Conservation (phyloP, 2,113 vertebrate species). For the Cygnus atratus region DNA sequence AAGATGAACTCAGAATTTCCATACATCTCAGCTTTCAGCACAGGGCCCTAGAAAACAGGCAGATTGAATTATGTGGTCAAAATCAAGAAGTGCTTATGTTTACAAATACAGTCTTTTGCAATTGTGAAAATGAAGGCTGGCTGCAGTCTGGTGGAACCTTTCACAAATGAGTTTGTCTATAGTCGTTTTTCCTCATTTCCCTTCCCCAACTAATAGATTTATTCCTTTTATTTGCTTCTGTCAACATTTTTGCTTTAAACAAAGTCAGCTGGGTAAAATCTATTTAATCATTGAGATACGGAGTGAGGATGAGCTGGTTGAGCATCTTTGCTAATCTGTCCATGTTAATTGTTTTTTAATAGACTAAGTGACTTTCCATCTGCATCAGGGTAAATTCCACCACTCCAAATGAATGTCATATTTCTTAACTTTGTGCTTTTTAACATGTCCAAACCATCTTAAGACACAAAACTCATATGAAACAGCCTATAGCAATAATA, state of each 20-base stretch:
- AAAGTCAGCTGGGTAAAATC: background rate
- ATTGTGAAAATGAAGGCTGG: background rate
- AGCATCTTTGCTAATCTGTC: background rate
- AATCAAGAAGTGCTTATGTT: background rate
- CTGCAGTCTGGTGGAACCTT: background rate
- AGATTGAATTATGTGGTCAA: fast-evolving
- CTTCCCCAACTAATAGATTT: background rate
- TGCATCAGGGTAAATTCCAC: background rate
- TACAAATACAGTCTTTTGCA: background rate
- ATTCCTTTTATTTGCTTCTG: background rate
- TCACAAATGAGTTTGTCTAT: background rate
- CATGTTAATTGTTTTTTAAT: background rate
- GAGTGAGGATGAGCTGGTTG: background rate
- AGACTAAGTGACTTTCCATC: background rate
- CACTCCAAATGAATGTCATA: background rate
- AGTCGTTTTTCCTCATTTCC: background rate
- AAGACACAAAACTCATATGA: background rate
- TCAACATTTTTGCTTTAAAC: background rate
- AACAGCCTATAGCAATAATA: background rate
- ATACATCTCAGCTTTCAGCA: background rate
- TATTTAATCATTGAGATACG: background rate
- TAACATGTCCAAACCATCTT: background rate
- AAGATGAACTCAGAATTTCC: background rate
- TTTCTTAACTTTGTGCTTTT: background rate
- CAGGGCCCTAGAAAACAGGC: no score